These are phyloP conservation scores for Falco rusticolus DNA, from an alignment of 2,797 vertebrate species.

Conservation along the genomic window DNA sequence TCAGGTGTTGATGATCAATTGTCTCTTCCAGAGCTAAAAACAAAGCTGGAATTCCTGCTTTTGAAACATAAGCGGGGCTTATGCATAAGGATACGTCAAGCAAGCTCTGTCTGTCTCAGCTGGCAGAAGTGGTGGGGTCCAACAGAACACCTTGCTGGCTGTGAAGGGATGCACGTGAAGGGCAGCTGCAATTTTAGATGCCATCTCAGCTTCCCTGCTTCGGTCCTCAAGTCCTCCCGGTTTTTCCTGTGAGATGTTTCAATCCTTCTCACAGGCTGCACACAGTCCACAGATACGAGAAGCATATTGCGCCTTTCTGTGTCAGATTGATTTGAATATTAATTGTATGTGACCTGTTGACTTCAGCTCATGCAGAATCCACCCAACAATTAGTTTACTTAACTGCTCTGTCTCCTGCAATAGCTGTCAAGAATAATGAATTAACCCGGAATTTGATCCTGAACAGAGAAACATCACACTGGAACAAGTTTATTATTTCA, in stretches of 20 bases:
- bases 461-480: background rate
- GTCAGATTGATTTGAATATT: conserved; percentile 25
- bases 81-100: background rate
- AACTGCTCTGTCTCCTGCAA: conserved; percentile 5
- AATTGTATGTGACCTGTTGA: conserved; percentile 24
- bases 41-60: background rate
- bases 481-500: conserved; percentile 63
- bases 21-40: background rate
- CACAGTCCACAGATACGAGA: background rate
- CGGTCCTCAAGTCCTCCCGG: background rate
- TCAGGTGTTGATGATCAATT: background rate
- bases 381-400: background rate
- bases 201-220: background rate
- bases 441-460: conserved; percentile 29
- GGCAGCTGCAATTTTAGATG: accelerated
- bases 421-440: conserved; percentile 18
- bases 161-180: accelerated
- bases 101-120: background rate
- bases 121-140: background rate
- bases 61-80: background rate
- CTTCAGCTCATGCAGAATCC: background rate
- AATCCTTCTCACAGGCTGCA: background rate
- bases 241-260: background rate
- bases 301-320: background rate
- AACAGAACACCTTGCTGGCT: background rate